Percentiles rank a stretch among this genome's conserved stretches.
Conservation (phyloP, 2,113 vertebrate genomes). For the Cacatua alba region DNA sequence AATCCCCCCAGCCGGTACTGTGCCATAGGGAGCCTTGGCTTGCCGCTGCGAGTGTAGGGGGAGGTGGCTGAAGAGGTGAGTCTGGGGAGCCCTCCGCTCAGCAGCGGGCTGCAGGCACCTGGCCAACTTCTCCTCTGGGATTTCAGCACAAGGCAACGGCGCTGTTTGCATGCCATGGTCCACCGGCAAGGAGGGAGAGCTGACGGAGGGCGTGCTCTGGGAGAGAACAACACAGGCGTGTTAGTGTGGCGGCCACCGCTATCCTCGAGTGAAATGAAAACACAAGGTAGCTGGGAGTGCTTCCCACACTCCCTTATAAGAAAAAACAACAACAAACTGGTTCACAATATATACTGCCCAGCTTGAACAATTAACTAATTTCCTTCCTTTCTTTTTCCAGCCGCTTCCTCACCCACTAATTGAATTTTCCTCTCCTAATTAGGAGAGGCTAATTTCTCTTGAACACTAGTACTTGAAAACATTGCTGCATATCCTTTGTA, state of each 20-base stretch:
- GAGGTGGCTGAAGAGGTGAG: constrained; percentile 92
- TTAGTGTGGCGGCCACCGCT: accelerated
- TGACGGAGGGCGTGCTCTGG: constrained; percentile 21
- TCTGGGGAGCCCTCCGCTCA: constrained; percentile 64
- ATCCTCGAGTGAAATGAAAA: not conserved
- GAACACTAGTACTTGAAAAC: not conserved
- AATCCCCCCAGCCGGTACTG: constrained; percentile 90
- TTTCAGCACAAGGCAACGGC: not conserved
- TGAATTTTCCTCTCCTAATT: constrained; percentile 35
- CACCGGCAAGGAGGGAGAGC: constrained; percentile 17
- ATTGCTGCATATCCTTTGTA: not conserved
- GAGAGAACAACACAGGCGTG: not conserved
- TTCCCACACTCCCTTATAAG: not conserved
- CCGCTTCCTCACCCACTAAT: not conserved
- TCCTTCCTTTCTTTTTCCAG: constrained; percentile 18
- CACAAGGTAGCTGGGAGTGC: not conserved
- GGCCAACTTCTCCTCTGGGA: constrained; percentile 67
- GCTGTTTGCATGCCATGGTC: constrained; percentile 74
- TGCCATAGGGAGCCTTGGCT: constrained; percentile 83
- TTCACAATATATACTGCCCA: not conserved
- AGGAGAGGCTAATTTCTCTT: not conserved
- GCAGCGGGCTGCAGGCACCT: constrained; percentile 40
- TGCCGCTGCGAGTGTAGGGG: constrained; percentile 94
- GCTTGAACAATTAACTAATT: constrained; percentile 9
- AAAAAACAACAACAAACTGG: not conserved